phyloP scores from a whole-genome alignment of 2,888 invertebrate genomes.

The Dione juno region DNA sequence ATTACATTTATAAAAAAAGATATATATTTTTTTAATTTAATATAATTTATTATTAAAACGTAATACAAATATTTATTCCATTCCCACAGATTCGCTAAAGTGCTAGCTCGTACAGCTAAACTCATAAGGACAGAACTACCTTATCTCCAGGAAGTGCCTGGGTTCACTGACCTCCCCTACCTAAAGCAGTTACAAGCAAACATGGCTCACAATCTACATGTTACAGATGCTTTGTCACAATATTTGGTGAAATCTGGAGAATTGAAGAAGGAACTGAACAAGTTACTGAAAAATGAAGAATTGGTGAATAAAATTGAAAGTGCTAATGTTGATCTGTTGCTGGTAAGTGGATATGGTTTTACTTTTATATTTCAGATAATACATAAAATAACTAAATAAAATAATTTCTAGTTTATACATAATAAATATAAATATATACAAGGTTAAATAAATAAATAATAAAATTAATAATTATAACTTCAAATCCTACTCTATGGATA shows the following conservation, averaged over 20 bases:
- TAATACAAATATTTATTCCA: too few relatives aligned
- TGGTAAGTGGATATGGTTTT: slow-evolving; percentile 53
- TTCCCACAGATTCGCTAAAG: slow-evolving; percentile 58
- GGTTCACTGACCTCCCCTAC: slow-evolving; percentile 59
- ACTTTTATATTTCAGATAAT: neutral
- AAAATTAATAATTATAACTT: too few relatives aligned
- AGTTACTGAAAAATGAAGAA: slow-evolving; percentile 48
- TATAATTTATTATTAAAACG: too few relatives aligned
- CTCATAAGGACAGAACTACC: slow-evolving; percentile 65
- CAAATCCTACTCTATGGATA: too few relatives aligned
- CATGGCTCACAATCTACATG: slow-evolving; percentile 62
- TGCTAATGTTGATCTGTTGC: slow-evolving; percentile 60
- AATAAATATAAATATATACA: neutral
- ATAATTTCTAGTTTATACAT: too few relatives aligned
- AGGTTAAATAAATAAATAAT: too few relatives aligned
- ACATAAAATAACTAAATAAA: neutral
- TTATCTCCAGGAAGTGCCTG: slow-evolving; percentile 66
- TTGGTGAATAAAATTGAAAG: slow-evolving; percentile 53
- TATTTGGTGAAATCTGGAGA: slow-evolving; percentile 51
- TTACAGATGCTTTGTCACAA: slow-evolving; percentile 53
- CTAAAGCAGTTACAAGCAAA: slow-evolving; percentile 56
- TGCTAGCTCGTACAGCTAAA: slow-evolving; percentile 59
- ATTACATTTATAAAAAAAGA: too few relatives aligned
- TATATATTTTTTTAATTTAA: too few relatives aligned
- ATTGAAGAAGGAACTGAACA: slow-evolving; percentile 48